These are phyloP conservation scores for Thysanoteuthis rhombus DNA, from an alignment of 2,888 invertebrate species.

Conservation along the genomic window DNA sequence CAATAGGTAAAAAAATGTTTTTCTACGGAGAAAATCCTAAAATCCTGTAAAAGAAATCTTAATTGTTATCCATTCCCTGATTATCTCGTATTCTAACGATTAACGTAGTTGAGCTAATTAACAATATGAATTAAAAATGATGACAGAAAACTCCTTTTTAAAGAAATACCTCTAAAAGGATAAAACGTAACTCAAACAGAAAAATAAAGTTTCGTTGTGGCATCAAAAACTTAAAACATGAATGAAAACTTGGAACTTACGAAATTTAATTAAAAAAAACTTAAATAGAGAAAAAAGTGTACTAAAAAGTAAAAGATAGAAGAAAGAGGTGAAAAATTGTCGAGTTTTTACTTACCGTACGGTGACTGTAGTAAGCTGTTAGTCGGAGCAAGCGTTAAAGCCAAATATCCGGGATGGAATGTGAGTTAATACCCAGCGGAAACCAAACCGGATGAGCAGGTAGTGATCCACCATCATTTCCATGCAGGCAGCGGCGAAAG, in stretches of 20 bases:
- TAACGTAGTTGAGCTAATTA: too few species aligned
- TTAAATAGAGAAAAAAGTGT: neutral
- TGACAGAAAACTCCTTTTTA: too few species aligned
- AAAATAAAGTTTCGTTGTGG: neutral
- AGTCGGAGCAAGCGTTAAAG: neutral
- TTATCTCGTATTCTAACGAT: too few species aligned
- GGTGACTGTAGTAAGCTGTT: neutral
- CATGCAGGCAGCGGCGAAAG: neutral
- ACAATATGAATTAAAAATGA: too few species aligned
- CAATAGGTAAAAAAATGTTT: too few species aligned
- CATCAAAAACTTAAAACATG: neutral
- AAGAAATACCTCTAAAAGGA: too few species aligned
- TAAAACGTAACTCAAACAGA: neutral
- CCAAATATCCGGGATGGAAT: constrained; percentile 21
- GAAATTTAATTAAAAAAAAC: neutral
- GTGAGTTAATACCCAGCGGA: neutral
- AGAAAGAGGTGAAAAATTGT: too few species aligned
- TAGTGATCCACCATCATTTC: constrained; percentile 23
- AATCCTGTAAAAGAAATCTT: too few species aligned
- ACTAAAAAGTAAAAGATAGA: neutral
- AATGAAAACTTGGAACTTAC: neutral
- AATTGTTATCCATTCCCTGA: too few species aligned
- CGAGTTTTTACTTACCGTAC: neutral
- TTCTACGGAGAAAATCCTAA: too few species aligned
- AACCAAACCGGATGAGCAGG: constrained; percentile 28